A percentile compares a stretch with the other conserved stretches of the same genome.
Evolutionary conservation across 2,797 vertebrate genomes (phyloP).

Genomic region (Mormyrus hasselquistii): DNA sequence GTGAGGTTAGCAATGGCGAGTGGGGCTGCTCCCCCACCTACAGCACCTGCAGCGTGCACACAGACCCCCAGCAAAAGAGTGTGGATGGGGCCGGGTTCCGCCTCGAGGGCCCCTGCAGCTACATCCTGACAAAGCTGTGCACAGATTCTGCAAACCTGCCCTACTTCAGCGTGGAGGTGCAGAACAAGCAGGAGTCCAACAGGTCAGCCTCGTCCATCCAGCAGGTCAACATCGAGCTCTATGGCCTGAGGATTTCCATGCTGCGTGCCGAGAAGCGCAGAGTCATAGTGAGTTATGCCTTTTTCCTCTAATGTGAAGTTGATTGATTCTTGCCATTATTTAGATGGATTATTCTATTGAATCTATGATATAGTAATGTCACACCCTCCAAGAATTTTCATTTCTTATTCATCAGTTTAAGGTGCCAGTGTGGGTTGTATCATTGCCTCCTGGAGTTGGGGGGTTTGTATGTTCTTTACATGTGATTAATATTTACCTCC

Average conservation of each 20-base stretch:
- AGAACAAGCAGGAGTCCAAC: slow-evolving; percentile 55
- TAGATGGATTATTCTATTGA: neutral
- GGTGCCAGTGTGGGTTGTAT: neutral
- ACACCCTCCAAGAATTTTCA: neutral
- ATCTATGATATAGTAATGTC: neutral
- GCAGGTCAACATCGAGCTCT: slow-evolving; percentile 53
- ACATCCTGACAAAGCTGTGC: slow-evolving; percentile 66
- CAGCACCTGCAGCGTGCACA: slow-evolving; percentile 63
- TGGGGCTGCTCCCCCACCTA: slow-evolving; percentile 36
- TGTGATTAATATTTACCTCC: neutral
- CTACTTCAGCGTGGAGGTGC: slow-evolving; percentile 65
- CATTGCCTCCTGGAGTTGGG: neutral
- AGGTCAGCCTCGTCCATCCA: slow-evolving; percentile 51
- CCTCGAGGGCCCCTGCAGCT: slow-evolving; percentile 69
- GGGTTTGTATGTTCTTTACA: neutral
- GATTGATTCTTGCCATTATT: neutral
- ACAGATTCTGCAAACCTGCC: slow-evolving; percentile 45
- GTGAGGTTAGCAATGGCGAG: slow-evolving; percentile 41
- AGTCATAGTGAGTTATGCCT: slow-evolving; percentile 64
- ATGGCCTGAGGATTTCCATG: slow-evolving; percentile 52
- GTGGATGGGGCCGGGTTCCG: slow-evolving; percentile 67
- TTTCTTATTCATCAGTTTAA: neutral
- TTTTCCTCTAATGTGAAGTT: neutral
- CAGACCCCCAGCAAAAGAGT: slow-evolving; percentile 65
- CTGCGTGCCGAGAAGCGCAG: slow-evolving; percentile 48